phyloP scores from a whole-genome alignment of 2,113 vertebrate genomes.

The Struthio camelus region DNA sequence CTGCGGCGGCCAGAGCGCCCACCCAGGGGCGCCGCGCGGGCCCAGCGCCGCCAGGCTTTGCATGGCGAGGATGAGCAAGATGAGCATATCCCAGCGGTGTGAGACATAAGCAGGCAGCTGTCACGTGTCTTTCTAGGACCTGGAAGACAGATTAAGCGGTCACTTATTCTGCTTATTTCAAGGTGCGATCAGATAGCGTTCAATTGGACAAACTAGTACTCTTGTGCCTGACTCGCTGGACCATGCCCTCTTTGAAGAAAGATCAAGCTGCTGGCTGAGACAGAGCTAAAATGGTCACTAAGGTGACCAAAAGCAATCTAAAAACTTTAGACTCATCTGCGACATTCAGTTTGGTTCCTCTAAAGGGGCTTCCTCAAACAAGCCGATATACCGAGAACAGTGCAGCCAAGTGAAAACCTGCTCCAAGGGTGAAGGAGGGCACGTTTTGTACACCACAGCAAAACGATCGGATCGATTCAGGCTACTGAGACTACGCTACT shows the following conservation, averaged over 20 bases:
- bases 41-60: background rate
- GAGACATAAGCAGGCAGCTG: background rate
- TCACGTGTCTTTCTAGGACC: rapidly evolving
- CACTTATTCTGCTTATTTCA: background rate
- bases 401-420: background rate
- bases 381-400: background rate
- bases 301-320: background rate
- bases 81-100: rapidly evolving
- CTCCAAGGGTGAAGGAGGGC: background rate
- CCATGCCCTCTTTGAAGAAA: background rate
- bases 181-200: rapidly evolving
- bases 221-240: background rate
- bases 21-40: rapidly evolving
- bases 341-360: background rate
- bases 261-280: background rate
- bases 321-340: background rate
- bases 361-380: background rate
- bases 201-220: rapidly evolving
- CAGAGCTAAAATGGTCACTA: background rate
- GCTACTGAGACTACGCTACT: background rate
- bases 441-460: rapidly evolving
- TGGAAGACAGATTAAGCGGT: background rate
- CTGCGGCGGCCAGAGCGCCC: rapidly evolving
- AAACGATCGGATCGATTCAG: no score
- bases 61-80: rapidly evolving